Evolutionary conservation across 2,888 invertebrate genomes (phyloP), one percentile per base, ranked within the genome.

Genomic region (Amiota minor): DNA sequence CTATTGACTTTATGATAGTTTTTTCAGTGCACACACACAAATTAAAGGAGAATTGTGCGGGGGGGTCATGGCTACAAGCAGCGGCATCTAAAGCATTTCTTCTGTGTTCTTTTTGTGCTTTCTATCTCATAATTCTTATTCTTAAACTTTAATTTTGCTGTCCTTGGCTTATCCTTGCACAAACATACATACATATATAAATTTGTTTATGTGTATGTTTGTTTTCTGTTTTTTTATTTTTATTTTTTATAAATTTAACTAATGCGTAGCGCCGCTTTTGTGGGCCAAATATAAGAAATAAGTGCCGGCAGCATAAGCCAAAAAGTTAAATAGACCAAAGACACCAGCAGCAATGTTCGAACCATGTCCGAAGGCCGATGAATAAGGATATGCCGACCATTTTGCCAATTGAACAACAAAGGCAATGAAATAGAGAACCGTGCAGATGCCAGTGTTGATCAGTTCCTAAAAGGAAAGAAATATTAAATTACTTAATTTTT

Each of bases 251-350:
- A 23, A 35, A 35, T 4, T 35, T 35, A 35, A 35, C 76, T 87
- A 86, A 74, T 85, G 84, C 72, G 83, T 86, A 74, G 88, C 83
- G 72, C 90, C 91, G 80, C 91, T 92, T 88, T 93, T 94, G 91
- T 93, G 94, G 85, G 96, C 95, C 83, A 93, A 88, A 90, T 92
- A 94, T 79, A 96, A 91, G 85, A 96, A 92, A 90, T 93, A 95
- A 45, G 95, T 90, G 79, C 95, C 95, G 75, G 92, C 93, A 50
- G 92, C 95, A 85, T 97, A 97, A 35, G 93, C 95, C 71, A 94
- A 82, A 64, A 94, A 94, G 90, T 96, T 96, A 90, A 97, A 93
- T 56, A 97, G 88, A 74, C 95, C 96, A 87, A 97, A 96, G 90
- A 96, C 95, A 87, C 95, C 96, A 76, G 94, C 96, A 14, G 94